These are phyloP conservation scores for Acanthornis magna DNA, from an alignment of 2,797 vertebrate genomes.

Conservation along the genomic window DNA sequence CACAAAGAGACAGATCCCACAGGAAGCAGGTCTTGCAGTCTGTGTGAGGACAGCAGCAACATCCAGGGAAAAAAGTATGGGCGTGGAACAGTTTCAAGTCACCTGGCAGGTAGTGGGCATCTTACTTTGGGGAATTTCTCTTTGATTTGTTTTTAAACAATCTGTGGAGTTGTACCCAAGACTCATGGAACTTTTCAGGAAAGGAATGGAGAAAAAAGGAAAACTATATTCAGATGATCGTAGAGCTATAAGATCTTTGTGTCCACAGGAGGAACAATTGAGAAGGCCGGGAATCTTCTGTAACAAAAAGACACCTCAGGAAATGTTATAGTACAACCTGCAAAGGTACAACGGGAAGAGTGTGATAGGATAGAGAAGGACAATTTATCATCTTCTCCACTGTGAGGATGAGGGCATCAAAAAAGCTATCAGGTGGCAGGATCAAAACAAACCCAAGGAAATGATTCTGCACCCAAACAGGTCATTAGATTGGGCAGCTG, in stretches of 20 bases:
- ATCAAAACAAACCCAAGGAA: conserved; percentile 28
- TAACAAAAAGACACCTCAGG: neutral
- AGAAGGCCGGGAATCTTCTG: neutral
- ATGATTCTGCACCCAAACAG: neutral
- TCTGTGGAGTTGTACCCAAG: neutral
- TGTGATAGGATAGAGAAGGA: neutral
- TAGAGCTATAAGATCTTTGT: neutral
- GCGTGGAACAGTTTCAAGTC: neutral
- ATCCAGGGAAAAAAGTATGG: neutral
- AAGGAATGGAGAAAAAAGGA: neutral
- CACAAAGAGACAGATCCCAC: neutral
- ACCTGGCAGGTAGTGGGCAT: neutral
- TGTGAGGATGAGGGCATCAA: neutral
- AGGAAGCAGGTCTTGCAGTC: neutral
- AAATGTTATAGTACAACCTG: neutral
- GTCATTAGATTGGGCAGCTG: neutral
- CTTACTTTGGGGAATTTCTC: neutral
- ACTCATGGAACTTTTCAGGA: neutral
- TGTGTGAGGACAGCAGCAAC: neutral
- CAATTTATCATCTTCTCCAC: neutral
- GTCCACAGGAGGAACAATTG: neutral
- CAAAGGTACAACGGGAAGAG: neutral
- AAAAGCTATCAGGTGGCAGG: neutral
- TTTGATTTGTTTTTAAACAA: neutral
- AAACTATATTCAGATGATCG: neutral